These are phyloP conservation scores for Melanaphis sacchari DNA, from an alignment of 1,140 invertebrate species.

Conservation along the genomic window DNA sequence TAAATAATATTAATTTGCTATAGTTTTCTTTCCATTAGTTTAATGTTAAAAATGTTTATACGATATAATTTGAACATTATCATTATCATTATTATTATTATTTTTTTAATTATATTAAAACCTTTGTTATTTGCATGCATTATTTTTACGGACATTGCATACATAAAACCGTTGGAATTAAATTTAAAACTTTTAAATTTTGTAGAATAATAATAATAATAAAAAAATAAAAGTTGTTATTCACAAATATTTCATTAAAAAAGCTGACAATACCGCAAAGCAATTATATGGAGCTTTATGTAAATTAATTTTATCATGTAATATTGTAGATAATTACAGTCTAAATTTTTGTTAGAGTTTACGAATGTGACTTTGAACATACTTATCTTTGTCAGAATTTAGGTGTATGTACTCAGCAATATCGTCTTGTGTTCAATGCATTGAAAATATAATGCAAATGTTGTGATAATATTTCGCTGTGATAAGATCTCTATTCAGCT, in stretches of 20 bases:
- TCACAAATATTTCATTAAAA: neutral
- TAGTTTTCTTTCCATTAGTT: constrained; percentile 14
- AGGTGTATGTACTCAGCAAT: neutral
- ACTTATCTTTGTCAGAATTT: neutral
- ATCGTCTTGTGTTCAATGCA: neutral
- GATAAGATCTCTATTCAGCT: constrained; percentile 24
- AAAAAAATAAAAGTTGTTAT: neutral
- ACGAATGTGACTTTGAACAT: constrained; percentile 18
- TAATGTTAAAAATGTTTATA: constrained; percentile 4
- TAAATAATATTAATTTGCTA: neutral
- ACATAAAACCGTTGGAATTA: neutral
- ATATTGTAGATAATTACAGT: neutral
- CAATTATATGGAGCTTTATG: neutral
- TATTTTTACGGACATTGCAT: neutral
- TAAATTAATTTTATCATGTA: neutral
- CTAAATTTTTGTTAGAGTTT: constrained; percentile 5
- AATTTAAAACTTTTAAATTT: neutral
- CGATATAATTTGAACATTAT: neutral
- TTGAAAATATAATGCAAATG: constrained; percentile 10
- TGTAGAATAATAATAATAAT: neutral
- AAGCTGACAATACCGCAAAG: neutral
- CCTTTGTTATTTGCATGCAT: neutral
- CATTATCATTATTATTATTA: neutral
- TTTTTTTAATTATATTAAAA: constrained; percentile 13
- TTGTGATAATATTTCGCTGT: neutral